These are phyloP conservation scores for Aviceda subcristata DNA, from an alignment of 2,113 vertebrate species.

Conservation along the genomic window DNA sequence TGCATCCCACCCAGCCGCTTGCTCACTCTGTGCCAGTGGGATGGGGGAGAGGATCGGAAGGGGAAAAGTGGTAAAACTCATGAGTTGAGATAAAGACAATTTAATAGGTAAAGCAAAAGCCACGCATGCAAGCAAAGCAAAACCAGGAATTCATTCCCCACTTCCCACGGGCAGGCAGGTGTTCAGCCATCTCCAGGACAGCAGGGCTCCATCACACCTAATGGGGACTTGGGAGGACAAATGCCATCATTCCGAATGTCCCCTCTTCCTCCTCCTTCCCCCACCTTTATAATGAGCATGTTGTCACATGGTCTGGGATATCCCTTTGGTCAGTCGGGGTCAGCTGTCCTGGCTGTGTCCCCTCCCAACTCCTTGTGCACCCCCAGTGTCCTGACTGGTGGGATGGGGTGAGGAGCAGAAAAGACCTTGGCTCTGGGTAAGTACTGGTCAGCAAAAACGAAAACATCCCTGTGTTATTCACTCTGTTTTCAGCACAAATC, in stretches of 20 bases:
- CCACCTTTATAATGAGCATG: not conserved
- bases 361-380: not conserved
- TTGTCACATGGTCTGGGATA: too few species aligned
- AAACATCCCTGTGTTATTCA: not conserved
- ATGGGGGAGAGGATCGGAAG: not conserved
- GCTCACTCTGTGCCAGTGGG: rapidly evolving
- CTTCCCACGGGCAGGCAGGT: not conserved
- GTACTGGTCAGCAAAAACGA: not conserved
- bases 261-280: not conserved
- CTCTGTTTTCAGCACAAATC: not conserved
- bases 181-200: not conserved
- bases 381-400: not conserved
- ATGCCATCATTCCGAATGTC: rapidly evolving
- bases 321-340: not conserved
- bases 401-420: not conserved
- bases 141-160: not conserved
- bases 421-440: not conserved
- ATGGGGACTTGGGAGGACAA: rapidly evolving
- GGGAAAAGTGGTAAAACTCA: not conserved
- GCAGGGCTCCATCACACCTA: rapidly evolving
- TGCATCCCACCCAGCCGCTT: not conserved
- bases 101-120: not conserved
- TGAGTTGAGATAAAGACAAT: not conserved
- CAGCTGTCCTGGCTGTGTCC: not conserved
- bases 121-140: rapidly evolving